A percentile compares a stretch with the other conserved stretches of the same genome.
These are phyloP conservation scores for Lateolabrax maculatus DNA, from an alignment of 2,797 vertebrate species.

Conservation along the genomic window DNA sequence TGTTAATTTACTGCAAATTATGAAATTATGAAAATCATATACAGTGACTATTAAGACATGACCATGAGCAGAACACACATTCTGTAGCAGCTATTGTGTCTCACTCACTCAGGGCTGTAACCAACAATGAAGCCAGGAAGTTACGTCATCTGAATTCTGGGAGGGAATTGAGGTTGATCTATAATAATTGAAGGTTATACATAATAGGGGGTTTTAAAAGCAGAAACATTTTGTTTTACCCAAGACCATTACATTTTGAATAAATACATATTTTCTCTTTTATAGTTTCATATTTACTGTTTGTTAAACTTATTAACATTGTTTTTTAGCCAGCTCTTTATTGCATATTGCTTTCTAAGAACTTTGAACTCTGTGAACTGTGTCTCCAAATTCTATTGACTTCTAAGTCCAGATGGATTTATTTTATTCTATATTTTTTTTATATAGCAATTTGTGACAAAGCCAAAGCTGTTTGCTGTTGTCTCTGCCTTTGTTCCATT, in stretches of 20 bases:
- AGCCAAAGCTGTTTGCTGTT: conserved; percentile 60
- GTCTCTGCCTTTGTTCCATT: conserved; percentile 53
- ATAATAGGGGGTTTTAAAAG: neutral
- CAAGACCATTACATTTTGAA: neutral
- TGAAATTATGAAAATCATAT: neutral
- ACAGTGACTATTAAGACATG: neutral
- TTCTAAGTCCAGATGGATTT: neutral
- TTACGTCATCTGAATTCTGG: neutral
- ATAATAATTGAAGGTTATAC: too few species aligned
- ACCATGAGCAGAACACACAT: neutral
- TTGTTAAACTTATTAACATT: neutral
- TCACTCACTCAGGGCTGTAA: neutral
- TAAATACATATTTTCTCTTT: neutral
- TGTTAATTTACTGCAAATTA: neutral
- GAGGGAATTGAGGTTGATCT: neutral
- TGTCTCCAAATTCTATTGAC: neutral
- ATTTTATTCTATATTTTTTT: neutral
- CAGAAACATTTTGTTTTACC: neutral
- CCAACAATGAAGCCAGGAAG: neutral
- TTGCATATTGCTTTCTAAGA: neutral
- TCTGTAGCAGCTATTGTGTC: neutral
- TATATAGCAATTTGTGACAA: conserved; percentile 53
- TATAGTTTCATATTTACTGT: neutral
- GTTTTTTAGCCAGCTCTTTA: neutral
- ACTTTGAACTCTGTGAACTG: neutral